Evolutionary conservation across 1,140 invertebrate genomes (phyloP).

Genomic region (Sarcophaga peregrina): DNA sequence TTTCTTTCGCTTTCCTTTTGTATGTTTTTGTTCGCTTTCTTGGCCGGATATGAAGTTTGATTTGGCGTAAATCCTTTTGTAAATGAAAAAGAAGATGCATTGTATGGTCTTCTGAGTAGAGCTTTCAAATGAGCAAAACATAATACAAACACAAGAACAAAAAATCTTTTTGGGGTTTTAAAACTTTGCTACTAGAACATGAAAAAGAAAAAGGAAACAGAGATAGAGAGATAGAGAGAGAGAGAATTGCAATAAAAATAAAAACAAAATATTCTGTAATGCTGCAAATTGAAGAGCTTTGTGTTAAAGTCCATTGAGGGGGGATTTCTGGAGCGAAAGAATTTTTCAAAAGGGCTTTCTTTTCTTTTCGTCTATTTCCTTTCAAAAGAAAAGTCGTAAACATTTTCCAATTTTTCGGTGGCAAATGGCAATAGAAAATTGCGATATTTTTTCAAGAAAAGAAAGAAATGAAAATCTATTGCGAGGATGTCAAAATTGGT

Average conservation of each 20-base stretch:
- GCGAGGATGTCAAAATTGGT: not conserved
- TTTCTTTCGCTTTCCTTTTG: no score
- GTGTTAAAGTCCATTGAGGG: not conserved
- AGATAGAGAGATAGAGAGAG: no score
- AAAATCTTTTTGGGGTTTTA: not conserved
- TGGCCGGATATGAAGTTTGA: slow-evolving; percentile 40
- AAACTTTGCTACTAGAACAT: not conserved
- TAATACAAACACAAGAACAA: not conserved
- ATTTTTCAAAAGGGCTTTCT: slow-evolving; percentile 5
- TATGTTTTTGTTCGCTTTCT: not conserved
- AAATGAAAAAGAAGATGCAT: slow-evolving; percentile 36
- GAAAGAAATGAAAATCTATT: not conserved
- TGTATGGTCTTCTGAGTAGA: slow-evolving; percentile 3
- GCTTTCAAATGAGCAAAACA: not conserved
- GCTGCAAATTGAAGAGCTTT: slow-evolving; percentile 38
- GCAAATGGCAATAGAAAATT: no score
- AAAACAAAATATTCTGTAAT: slow-evolving; percentile 11
- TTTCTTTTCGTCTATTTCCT: not conserved
- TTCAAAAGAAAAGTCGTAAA: not conserved
- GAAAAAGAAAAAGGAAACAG: not conserved
- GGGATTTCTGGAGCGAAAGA: not conserved
- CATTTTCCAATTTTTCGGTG: not conserved
- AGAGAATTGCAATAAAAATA: not conserved
- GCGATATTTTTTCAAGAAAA: no score
- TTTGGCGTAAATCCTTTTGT: slow-evolving; percentile 43